Evolutionary conservation across 2,113 vertebrate genomes (phyloP).

Genomic region (Elephas maximus): DNA sequence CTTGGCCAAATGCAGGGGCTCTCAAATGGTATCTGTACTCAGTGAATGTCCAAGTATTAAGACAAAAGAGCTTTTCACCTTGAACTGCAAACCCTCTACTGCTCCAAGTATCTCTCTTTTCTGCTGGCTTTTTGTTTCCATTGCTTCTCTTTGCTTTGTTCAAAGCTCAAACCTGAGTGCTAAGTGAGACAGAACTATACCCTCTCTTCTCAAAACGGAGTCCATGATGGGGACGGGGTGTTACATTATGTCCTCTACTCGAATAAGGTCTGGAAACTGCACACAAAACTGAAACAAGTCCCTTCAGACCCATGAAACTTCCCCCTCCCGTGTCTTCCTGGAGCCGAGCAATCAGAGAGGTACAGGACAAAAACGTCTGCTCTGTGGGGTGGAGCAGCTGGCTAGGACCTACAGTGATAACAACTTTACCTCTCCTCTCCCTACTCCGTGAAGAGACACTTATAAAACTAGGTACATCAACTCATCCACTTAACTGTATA

Average conservation of each 20-base stretch:
- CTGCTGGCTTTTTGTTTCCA: not conserved
- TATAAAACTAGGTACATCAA: not conserved
- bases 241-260: not conserved
- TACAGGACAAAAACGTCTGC: not conserved
- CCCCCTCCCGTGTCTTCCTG: not conserved
- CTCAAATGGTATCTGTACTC: too few species aligned
- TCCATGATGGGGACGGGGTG: not conserved
- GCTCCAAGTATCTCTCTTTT: not conserved
- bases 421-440: not conserved
- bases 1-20: not conserved
- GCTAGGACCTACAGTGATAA: not conserved
- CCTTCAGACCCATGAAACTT: not conserved
- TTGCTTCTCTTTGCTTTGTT: not conserved
- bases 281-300: not conserved
- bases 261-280: constrained; percentile 25
- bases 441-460: not conserved
- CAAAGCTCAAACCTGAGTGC: not conserved
- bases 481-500: not conserved
- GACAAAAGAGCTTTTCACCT: not conserved
- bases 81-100: not conserved
- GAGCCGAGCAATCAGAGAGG: not conserved
- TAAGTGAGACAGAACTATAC: not conserved
- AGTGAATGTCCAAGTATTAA: rapidly evolving
- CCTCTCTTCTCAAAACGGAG: not conserved
- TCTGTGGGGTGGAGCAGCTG: not conserved